phyloP scores from a whole-genome alignment of 2,113 vertebrate species.

The Sakesphorus luctuosus region DNA sequence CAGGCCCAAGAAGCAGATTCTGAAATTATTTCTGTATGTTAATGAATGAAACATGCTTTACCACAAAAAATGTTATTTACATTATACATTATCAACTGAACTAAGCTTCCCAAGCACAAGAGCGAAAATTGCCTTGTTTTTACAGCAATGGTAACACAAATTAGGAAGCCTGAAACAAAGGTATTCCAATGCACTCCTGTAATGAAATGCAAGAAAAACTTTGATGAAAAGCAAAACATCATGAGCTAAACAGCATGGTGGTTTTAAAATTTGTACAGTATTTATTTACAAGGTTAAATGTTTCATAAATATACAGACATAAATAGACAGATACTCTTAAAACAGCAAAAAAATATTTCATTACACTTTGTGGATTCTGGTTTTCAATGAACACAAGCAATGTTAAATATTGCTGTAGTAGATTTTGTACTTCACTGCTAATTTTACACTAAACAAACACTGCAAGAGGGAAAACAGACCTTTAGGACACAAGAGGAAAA shows the following conservation, averaged over 20 bases:
- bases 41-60: not conserved
- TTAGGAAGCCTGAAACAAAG: not conserved
- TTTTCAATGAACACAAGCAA: slow-evolving; percentile 25
- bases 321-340: slow-evolving; percentile 17
- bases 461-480: not conserved
- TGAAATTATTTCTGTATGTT: not conserved
- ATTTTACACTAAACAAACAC: slow-evolving; percentile 42
- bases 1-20: not conserved
- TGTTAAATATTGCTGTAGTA: slow-evolving; percentile 2
- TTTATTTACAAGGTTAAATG: slow-evolving; percentile 33
- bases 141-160: not conserved
- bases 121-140: not conserved
- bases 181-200: not conserved
- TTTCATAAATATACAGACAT: slow-evolving; percentile 28
- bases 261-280: slow-evolving; percentile 3
- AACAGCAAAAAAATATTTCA: not conserved
- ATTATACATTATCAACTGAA: slow-evolving; percentile 26
- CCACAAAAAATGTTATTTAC: not conserved
- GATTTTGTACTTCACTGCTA: slow-evolving; percentile 33
- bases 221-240: not conserved
- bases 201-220: slow-evolving; percentile 11
- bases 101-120: not conserved
- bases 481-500: not conserved
- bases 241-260: not conserved
- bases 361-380: not conserved